Base-by-base conservation (phyloP, 2,797 vertebrate species). In the Neosilurus mollespiculum region DNA sequence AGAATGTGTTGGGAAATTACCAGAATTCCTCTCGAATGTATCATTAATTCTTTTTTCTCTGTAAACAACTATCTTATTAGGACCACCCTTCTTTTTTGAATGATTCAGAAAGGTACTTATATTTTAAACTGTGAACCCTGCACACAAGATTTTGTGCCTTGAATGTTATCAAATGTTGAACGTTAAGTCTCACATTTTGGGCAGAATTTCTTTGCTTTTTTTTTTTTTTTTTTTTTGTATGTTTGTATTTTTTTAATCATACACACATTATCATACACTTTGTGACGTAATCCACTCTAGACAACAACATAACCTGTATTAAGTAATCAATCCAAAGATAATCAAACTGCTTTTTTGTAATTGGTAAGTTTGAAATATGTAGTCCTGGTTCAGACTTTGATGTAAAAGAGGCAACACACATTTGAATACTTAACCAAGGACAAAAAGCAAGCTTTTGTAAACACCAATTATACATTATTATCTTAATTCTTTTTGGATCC, bases 101-200 rank as follows among this genome's bases (percentile, higher is more conserved):
- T 54, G 9, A 43, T 65, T 78, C 16, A 26, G 43, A 84, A 84
- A 58, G 59, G 26, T 84, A 58, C 54, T 65, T 81, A 64, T 84
- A 54, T 81, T 70, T 81, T 84, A 84, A 71, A 84, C 83, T 86
- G 71, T 82, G 82, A 87, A 89, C 75, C 87, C 84, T 90, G 86
- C 78, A 89, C 86, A 87, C 87, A 75, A 75, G 76, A 69, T 82
- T 72, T 80, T 53, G 89, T 83, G 1, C 64, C 87, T 84, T 82
- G 26, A 58, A 78, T 83, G 81, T 84, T 76, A 12, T 43, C 43
- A 75, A 66, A 51, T 62, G 62, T 83, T 70, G 20, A 53, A 69
- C 59, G 53, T 66, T 43, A 73, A 53, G 9, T 34, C 24, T 71
- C 18, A 70, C 8, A 65, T 78, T 64, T 78, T 53, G 5, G 37